Base-by-base conservation (phyloP, 2,797 vertebrate species). In the Propithecus perrieri region DNA sequence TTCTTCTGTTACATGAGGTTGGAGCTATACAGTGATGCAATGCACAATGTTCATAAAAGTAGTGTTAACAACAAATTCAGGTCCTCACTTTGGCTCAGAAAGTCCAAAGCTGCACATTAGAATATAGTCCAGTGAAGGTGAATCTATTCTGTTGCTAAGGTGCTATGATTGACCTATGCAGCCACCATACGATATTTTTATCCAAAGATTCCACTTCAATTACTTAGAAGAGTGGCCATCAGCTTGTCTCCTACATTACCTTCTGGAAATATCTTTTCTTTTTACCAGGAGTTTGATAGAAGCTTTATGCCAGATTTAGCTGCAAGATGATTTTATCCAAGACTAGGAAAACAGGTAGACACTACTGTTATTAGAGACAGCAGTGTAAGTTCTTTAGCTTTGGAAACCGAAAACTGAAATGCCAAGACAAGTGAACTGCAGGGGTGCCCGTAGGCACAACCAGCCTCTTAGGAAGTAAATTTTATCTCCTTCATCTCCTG, bases 241-340 rank as follows among this genome's bases (percentile, higher is more conserved):
- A 55, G n/a, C 10, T 9, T 53, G n/a, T 75, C 75, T 87, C 38
- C 38, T 86, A 87, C 59, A 80, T 50, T 41, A 41, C 24, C 15
- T 78, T 85, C 59, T n/a, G 7, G 59, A 89, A 97, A 38, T 75
- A 20, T 35, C 30, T 38, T 83, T 92, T 53, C n/a, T 85, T 85
- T 69, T 46, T 33, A 50, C 28, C 3, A 90, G 61, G 22, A 80
- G 35, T 79, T 35, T 67, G 33, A 46, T 2, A 69, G 75, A 88
- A 46, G 28, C 7, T 86, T 76, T 84, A 59, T 43, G 35, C 46
- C 35, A 90, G 57, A 57, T 2, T 28, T 12, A 80, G 18, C 30
- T 71, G 5, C 4, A 71, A 74, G 72, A 41, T 85, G 59, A 87
- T 94, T 75, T 71, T 28, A 55, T 24, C 24, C 7, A 63, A 17